Evolutionary conservation across 2,888 invertebrate genomes (phyloP).

Genomic region (Drosophila siamana): DNA sequence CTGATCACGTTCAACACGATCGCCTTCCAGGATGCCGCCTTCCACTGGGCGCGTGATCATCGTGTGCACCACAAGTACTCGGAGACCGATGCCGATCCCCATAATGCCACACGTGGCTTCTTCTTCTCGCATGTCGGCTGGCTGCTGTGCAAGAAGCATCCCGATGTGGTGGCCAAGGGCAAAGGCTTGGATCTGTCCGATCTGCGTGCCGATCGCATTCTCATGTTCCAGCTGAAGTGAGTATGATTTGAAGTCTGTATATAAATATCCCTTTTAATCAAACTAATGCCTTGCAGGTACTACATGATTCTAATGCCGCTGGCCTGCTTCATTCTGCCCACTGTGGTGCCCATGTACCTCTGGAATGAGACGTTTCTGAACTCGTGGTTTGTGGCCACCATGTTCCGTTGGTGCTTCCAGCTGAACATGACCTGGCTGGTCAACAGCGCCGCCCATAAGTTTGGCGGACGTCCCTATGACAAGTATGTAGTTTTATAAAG

Average conservation of each 20-base stretch:
- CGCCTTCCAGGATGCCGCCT: conserved; percentile 94
- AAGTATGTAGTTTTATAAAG: conserved; percentile 84
- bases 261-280: background rate
- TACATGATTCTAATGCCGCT: conserved; percentile 89
- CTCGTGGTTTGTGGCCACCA: conserved; percentile 89
- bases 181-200: conserved; percentile 94
- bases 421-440: conserved; percentile 96
- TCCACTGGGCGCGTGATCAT: conserved; percentile 92
- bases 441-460: conserved; percentile 94
- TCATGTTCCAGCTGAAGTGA: conserved; percentile 94
- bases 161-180: conserved; percentile 94
- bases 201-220: conserved; percentile 91
- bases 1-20: conserved; percentile 93
- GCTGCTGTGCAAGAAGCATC: conserved; percentile 95
- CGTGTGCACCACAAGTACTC: conserved; percentile 96
- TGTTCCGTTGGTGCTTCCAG: conserved; percentile 91
- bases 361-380: conserved; percentile 91
- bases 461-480: conserved; percentile 91
- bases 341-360: conserved; percentile 89
- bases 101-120: conserved; percentile 96
- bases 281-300: conserved; percentile 86
- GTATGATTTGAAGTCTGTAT: conserved; percentile 66
- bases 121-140: conserved; percentile 98
- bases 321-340: conserved; percentile 91
- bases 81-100: conserved; percentile 97